Evolutionary conservation across 2,113 vertebrate genomes (phyloP), one percentile per base, ranked within the genome.

Genomic region (Todiramphus chloris): DNA sequence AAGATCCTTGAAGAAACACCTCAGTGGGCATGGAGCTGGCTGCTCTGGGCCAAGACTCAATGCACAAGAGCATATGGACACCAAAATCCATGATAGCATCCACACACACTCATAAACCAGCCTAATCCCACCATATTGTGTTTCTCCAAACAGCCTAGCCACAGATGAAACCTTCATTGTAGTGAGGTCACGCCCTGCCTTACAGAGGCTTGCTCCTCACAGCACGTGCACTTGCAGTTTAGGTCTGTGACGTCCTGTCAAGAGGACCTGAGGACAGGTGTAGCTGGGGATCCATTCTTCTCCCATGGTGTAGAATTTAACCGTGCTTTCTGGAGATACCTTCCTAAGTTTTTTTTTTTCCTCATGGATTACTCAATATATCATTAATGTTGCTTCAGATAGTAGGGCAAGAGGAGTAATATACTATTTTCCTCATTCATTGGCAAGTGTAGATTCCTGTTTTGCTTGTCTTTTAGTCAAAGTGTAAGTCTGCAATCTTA

Each of bases 221-320:
- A 56, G 33, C 43, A 6, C 43, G 17, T 0, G 0, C 1, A 1
- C 46, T n/a, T 51, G 9, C 23, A 13, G 66, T 9, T 23, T 63
- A 13, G 4, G 13, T n/a, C 58, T 82, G 66, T 59, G 78, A 33
- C 27, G 30, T 81, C 20, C 16, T 30, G 11, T 56, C 3, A 3
- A 55, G 60, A 72, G 27, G 27, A 19, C 10, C 6, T 44, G 41
- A 55, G 25, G 19, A 35, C 2, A 5, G 21, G 13, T 30, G 16
- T 67, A 37, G 44, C 41, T 87, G 67, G 48, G 39, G 13, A 88
- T 69, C 78, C 33, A 39, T 76, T 37, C 41, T 88, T 33, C 44
- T 83, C 27, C 13, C 18, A 2, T 3, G 5, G 8, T 2, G 1
- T 39, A 12, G 53, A 79, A 58, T 87, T 86, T 90, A 28, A 53